Evolutionary conservation across 2,797 vertebrate genomes (phyloP).

Genomic region (Pangasius mekongensis): DNA sequence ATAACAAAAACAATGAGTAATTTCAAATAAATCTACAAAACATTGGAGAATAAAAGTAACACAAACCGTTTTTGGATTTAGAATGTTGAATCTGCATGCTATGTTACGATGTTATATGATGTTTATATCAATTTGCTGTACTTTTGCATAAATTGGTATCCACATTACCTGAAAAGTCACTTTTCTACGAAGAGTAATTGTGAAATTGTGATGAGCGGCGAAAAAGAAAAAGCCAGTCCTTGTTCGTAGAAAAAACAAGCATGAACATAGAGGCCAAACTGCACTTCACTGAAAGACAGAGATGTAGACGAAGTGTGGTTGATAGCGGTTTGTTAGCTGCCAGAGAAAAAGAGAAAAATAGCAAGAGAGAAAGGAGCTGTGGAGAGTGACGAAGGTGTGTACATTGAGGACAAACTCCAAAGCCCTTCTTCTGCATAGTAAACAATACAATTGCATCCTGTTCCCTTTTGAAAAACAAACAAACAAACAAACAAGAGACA

Average conservation of each 20-base stretch:
- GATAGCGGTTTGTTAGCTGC: slow-evolving; percentile 72
- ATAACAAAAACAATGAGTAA: slow-evolving; percentile 33
- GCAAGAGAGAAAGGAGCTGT: slow-evolving; percentile 6
- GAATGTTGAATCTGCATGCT: slow-evolving; percentile 69
- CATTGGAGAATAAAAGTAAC: slow-evolving; percentile 32
- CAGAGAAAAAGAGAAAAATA: slow-evolving; percentile 52
- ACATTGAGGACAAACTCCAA: slow-evolving; percentile 63
- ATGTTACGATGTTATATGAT: slow-evolving; percentile 47
- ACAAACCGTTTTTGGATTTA: background rate
- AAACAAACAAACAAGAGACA: slow-evolving; percentile 58
- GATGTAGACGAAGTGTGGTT: slow-evolving; percentile 22
- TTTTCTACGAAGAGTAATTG: slow-evolving; percentile 62
- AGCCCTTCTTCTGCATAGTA: slow-evolving; percentile 92
- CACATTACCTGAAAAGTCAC: slow-evolving; percentile 68
- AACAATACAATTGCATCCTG: slow-evolving; percentile 79
- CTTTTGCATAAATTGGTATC: slow-evolving; percentile 72
- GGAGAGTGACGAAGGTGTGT: slow-evolving; percentile 38
- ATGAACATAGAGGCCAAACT: slow-evolving; percentile 54
- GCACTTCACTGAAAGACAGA: slow-evolving; percentile 53
- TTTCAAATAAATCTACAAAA: slow-evolving; percentile 32
- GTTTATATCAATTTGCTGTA: slow-evolving; percentile 56
- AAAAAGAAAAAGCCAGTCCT: slow-evolving; percentile 45
- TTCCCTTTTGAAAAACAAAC: slow-evolving; percentile 64
- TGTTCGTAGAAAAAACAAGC: slow-evolving; percentile 48
- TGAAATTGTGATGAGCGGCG: slow-evolving; percentile 57